Evolutionary conservation across 2,797 vertebrate species (phyloP).

Genomic region (Peromyscus melanophrys): DNA sequence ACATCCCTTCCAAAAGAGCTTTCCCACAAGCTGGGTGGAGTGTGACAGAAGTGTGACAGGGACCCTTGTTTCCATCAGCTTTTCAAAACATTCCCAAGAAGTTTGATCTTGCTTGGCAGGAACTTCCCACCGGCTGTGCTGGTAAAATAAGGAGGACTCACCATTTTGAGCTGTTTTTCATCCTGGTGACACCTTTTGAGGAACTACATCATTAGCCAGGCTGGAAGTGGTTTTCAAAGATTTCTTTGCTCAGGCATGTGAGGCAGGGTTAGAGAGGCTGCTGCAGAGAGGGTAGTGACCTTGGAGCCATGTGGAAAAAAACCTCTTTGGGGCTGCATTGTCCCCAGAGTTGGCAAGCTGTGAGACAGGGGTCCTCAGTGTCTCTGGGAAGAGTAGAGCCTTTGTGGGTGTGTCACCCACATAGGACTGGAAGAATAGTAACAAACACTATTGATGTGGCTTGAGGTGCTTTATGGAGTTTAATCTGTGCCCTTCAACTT

Average conservation of each 20-base stretch:
- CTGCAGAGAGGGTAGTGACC: neutral
- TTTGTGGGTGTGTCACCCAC: neutral
- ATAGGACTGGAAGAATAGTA: neutral
- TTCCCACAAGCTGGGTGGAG: slow-evolving; percentile 22
- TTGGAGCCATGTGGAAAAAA: neutral
- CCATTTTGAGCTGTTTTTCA: slow-evolving; percentile 66
- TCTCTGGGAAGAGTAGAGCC: neutral
- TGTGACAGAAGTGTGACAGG: slow-evolving; percentile 60
- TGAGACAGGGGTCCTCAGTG: neutral
- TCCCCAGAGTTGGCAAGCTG: neutral
- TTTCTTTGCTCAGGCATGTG: slow-evolving; percentile 23
- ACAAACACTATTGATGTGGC: neutral
- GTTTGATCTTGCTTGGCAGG: slow-evolving; percentile 77
- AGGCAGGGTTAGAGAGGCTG: neutral
- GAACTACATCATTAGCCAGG: slow-evolving; percentile 49
- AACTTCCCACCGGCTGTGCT: slow-evolving; percentile 61
- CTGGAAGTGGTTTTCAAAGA: slow-evolving; percentile 70
- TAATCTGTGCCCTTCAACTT: neutral
- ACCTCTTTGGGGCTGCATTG: neutral
- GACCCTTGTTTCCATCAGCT: slow-evolving; percentile 69
- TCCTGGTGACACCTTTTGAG: slow-evolving; percentile 56
- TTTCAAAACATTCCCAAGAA: slow-evolving; percentile 77
- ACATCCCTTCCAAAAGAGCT: slow-evolving; percentile 58
- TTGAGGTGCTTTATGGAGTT: neutral
- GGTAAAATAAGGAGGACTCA: slow-evolving; percentile 63